These are phyloP conservation scores for Colaptes auratus DNA, from an alignment of 2,113 vertebrate species.

Conservation along the genomic window DNA sequence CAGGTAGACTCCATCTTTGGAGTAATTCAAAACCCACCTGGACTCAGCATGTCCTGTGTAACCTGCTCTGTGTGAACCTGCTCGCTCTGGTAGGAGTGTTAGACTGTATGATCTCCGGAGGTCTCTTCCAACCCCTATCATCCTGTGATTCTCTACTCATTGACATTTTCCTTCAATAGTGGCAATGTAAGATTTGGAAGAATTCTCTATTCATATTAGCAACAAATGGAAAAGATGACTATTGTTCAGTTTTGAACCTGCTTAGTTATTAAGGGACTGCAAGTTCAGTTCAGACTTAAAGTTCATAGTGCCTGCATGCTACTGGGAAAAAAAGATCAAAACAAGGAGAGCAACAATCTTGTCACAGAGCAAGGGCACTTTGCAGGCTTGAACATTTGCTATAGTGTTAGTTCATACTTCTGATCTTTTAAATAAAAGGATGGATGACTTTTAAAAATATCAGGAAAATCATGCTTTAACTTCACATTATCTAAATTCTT, in stretches of 20 bases:
- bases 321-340: slow-evolving; percentile 4
- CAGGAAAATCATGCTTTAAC: slow-evolving; percentile 21
- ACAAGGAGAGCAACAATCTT: background rate
- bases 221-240: background rate
- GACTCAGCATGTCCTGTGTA: too few species aligned
- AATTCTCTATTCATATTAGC: background rate
- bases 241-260: background rate
- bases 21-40: too few species aligned
- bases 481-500: slow-evolving; percentile 50
- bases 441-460: slow-evolving; percentile 57
- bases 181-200: background rate
- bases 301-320: background rate
- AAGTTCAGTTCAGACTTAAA: background rate
- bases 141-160: background rate
- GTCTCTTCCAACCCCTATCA: too few species aligned
- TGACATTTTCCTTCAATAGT: background rate
- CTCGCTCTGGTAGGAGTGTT: too few species aligned
- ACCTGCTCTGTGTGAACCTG: too few species aligned
- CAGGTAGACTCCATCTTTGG: background rate
- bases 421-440: slow-evolving; percentile 8
- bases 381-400: background rate
- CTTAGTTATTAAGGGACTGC: background rate
- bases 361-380: background rate
- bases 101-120: too few species aligned
- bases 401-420: background rate